Evolutionary conservation across 1,140 invertebrate species (phyloP).

Genomic region (Heterodera schachtii): DNA sequence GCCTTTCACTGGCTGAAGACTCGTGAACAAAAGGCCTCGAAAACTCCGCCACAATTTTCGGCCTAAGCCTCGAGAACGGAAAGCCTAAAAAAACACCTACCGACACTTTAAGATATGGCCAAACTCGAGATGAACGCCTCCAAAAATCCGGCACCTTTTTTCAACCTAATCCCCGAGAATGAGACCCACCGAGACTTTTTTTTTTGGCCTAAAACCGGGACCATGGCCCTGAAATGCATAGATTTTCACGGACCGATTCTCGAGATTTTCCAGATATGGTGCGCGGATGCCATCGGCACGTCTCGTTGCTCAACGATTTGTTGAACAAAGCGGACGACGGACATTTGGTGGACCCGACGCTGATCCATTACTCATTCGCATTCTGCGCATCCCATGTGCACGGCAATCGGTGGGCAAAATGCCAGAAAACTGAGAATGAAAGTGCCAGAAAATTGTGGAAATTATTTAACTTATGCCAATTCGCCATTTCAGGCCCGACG

Average conservation of each 20-base stretch:
- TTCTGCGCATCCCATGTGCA: constrained; percentile 98
- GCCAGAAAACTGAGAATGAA: background rate
- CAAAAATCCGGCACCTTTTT: too few species aligned
- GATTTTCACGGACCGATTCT: background rate
- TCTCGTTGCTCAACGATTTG: constrained; percentile 92
- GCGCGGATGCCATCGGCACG: constrained; percentile 89
- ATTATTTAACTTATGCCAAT: background rate
- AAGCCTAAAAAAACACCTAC: too few species aligned
- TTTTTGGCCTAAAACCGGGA: background rate
- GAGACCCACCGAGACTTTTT: too few species aligned
- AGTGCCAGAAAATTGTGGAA: background rate
- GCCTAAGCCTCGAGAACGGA: too few species aligned
- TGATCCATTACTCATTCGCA: constrained; percentile 97
- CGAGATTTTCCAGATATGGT: constrained; percentile 75
- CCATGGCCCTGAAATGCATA: background rate
- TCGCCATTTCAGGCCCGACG: constrained; percentile 79
- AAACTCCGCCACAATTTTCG: too few species aligned
- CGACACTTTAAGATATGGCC: too few species aligned
- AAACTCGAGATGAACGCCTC: too few species aligned
- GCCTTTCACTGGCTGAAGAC: too few species aligned
- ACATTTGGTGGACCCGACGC: constrained; percentile 92
- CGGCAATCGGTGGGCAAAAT: constrained; percentile 69
- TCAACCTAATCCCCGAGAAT: too few species aligned
- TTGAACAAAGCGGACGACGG: constrained; percentile 91
- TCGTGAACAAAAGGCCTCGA: too few species aligned